These are phyloP conservation scores for Crossocerus cetratus DNA, from an alignment of 2,888 invertebrate genomes.

Conservation along the genomic window DNA sequence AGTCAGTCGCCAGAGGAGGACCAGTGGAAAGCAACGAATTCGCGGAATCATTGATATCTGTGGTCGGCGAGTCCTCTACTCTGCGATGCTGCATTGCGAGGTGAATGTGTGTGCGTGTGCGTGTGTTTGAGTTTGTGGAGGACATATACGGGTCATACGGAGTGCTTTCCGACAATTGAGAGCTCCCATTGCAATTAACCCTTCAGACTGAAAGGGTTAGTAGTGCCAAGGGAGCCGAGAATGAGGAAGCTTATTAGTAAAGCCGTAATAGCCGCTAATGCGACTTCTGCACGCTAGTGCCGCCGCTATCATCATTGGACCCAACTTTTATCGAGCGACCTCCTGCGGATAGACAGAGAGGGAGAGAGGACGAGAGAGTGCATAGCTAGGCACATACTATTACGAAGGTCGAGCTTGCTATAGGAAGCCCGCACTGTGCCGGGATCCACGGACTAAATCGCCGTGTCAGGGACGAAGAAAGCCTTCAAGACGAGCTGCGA, in stretches of 20 bases:
- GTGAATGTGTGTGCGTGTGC: conserved; percentile 22
- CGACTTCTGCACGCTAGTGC: conserved; percentile 12
- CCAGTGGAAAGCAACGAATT: not conserved
- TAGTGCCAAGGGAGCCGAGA: not conserved
- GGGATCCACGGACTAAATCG: conserved; percentile 22
- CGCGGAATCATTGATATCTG: not conserved
- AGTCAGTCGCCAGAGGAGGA: not conserved
- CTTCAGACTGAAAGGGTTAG: not conserved
- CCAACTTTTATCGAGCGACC: conserved; percentile 41
- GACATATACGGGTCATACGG: no score
- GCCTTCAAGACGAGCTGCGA: not conserved
- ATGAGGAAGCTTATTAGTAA: not conserved
- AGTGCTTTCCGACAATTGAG: no score
- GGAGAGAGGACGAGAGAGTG: conserved; percentile 37
- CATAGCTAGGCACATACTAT: no score
- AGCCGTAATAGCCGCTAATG: not conserved
- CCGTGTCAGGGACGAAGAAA: conserved; percentile 19
- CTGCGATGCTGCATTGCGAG: conserved; percentile 14
- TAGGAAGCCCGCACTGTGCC: conserved; percentile 19
- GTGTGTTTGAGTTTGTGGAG: no score
- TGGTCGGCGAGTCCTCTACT: no score
- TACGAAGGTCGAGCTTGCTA: not conserved
- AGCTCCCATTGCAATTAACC: not conserved
- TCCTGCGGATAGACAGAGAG: conserved; percentile 21
- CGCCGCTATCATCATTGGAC: conserved; percentile 28